Conservation (phyloP, 2,113 vertebrate genomes). For the Amazona guildingii region DNA sequence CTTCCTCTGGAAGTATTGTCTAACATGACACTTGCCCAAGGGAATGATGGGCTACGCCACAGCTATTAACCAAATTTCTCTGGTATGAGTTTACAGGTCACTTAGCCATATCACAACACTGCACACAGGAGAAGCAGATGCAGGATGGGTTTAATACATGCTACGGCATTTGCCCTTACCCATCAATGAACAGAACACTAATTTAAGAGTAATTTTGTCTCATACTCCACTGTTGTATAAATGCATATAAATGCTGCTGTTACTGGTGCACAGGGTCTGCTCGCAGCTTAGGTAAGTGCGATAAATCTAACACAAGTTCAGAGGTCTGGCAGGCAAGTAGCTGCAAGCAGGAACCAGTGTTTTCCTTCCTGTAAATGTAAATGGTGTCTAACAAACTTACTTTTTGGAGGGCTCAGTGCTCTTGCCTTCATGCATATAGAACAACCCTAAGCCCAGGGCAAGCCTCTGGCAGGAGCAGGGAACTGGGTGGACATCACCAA, state of each 20-base stretch:
- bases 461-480: not conserved
- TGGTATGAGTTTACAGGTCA: not conserved
- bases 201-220: not conserved
- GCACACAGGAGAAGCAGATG: not conserved
- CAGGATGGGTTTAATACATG: not conserved
- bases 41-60: not conserved
- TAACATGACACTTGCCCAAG: not conserved
- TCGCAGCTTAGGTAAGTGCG: not conserved
- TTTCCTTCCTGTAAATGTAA: not conserved
- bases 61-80: not conserved
- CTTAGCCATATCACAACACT: not conserved
- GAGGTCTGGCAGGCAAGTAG: not conserved
- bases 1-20: not conserved
- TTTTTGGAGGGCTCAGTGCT: not conserved
- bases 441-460: not conserved
- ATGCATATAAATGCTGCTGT: not conserved
- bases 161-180: not conserved
- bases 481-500: not conserved
- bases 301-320: not conserved
- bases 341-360: not conserved
- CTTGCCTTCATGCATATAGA: not conserved
- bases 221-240: not conserved
- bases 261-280: not conserved
- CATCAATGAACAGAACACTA: not conserved
- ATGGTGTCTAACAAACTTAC: not conserved